A percentile compares a stretch with the other conserved stretches of the same genome.
phyloP scores from a whole-genome alignment of 2,797 vertebrate genomes.

The Helarctos malayanus region DNA sequence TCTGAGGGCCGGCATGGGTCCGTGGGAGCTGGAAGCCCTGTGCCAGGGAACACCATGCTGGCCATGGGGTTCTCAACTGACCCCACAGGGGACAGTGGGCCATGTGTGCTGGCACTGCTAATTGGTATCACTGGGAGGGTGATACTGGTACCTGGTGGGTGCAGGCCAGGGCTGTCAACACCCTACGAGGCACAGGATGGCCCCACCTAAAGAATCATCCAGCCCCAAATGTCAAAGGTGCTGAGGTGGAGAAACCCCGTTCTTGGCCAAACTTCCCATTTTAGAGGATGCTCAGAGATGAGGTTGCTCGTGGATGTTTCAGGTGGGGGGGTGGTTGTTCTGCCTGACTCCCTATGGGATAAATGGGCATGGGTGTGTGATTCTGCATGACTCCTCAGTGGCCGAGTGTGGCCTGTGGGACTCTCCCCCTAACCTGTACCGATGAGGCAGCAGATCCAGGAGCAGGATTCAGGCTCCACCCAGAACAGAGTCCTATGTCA shows the following conservation, averaged over 20 bases:
- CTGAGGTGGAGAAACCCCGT: neutral
- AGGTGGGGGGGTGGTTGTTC: neutral
- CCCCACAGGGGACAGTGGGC: neutral
- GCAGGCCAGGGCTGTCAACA: neutral
- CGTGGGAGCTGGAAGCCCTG: neutral
- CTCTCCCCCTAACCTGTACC: fast-evolving
- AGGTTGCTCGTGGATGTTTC: neutral
- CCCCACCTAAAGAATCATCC: neutral
- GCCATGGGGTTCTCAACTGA: neutral
- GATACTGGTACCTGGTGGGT: neutral
- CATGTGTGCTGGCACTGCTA: neutral
- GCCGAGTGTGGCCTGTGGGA: neutral
- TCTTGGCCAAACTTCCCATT: neutral
- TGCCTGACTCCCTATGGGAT: neutral
- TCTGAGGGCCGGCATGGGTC: neutral
- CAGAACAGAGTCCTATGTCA: fast-evolving
- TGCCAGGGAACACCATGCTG: fast-evolving
- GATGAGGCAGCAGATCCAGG: neutral
- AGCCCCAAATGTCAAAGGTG: neutral
- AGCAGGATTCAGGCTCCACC: fast-evolving
- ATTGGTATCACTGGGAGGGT: neutral
- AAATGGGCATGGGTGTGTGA: fast-evolving
- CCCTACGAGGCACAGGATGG: fast-evolving
- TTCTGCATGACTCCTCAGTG: neutral
- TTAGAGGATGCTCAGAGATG: fast-evolving